These are phyloP conservation scores for Balaenoptera acutorostrata DNA, from an alignment of 2,113 vertebrate species.

Conservation along the genomic window DNA sequence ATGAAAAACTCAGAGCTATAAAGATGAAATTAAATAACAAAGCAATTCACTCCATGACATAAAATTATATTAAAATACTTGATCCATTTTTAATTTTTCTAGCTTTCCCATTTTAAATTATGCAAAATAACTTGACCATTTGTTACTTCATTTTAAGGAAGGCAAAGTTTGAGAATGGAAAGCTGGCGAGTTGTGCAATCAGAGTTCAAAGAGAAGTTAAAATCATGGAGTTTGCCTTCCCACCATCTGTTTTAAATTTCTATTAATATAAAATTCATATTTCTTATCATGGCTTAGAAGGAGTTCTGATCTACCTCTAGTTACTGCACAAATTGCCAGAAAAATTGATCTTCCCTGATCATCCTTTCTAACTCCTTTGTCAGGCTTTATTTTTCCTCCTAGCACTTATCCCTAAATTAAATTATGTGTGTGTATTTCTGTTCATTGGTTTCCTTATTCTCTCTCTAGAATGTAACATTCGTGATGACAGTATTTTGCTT, in stretches of 20 bases:
- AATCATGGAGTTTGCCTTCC: not conserved
- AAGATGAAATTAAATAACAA: not conserved
- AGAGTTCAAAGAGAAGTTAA: not conserved
- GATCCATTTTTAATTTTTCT: not conserved
- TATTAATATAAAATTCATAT: not conserved
- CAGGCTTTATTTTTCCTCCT: not conserved
- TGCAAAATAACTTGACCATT: not conserved
- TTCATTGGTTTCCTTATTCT: not conserved
- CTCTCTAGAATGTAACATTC: not conserved
- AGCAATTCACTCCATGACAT: not conserved
- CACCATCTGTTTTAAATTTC: not conserved
- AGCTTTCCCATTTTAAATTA: not conserved
- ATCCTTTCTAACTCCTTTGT: not conserved
- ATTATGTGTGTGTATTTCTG: not conserved
- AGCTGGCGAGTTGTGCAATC: not conserved
- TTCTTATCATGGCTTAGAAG: not conserved
- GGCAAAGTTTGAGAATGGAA: not conserved
- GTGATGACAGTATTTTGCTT: not conserved
- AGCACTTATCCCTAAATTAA: not conserved
- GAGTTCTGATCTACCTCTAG: accelerated
- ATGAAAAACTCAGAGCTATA: not conserved
- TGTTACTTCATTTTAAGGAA: not conserved
- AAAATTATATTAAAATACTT: not conserved
- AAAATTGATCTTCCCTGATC: not conserved
- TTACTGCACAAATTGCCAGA: not conserved